phyloP scores from a whole-genome alignment of 2,113 vertebrate genomes.

The Tragelaphus buxtoni region DNA sequence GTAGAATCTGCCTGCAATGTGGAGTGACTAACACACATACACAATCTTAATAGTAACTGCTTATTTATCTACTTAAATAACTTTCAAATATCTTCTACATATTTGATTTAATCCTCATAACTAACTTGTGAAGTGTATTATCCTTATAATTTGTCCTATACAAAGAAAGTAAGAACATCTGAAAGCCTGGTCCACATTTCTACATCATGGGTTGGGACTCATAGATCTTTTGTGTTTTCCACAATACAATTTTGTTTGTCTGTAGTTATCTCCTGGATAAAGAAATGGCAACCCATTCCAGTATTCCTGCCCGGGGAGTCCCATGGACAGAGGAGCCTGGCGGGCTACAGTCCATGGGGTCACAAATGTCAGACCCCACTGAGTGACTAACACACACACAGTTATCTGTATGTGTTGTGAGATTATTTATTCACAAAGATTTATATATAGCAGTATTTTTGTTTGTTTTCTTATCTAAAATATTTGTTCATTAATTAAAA shows the following conservation, averaged over 20 bases:
- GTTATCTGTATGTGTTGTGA: not conserved
- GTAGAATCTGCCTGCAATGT: not conserved
- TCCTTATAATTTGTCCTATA: not conserved
- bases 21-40: not conserved
- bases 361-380: not conserved
- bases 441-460: not conserved
- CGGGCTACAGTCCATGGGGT: fast-evolving
- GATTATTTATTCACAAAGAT: not conserved
- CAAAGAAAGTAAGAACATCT: not conserved
- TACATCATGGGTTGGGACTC: not conserved
- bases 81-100: not conserved
- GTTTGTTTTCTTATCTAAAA: not conserved
- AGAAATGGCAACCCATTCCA: not conserved
- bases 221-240: not conserved
- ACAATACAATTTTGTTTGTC: not conserved
- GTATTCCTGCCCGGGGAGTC: not conserved
- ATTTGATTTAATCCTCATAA: not conserved
- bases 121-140: not conserved
- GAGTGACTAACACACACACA: not conserved
- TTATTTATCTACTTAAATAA: not conserved
- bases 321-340: not conserved
- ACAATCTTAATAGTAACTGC: not conserved
- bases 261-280: not conserved
- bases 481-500: not conserved
- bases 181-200: not conserved